Evolutionary conservation across 1,140 invertebrate genomes (phyloP).

Genomic region (Bursaphelenchus mucronatus): DNA sequence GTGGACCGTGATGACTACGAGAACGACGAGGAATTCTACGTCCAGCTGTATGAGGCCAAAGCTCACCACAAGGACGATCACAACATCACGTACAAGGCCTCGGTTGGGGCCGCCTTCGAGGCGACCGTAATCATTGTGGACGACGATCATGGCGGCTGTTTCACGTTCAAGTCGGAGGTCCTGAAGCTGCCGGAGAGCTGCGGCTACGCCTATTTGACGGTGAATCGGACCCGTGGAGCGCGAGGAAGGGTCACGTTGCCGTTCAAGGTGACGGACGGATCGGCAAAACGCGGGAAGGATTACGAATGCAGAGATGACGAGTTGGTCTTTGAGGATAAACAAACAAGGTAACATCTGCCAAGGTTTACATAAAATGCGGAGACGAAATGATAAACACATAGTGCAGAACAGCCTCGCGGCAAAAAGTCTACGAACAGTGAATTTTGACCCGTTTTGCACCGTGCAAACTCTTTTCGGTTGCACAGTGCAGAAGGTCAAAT

Average conservation of each 20-base stretch:
- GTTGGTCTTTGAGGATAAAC: constrained; percentile 91
- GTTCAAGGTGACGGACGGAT: constrained; percentile 84
- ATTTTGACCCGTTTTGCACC: too few species aligned
- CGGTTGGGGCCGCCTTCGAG: constrained; percentile 74
- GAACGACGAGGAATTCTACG: constrained; percentile 57
- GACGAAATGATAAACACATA: constrained; percentile 79
- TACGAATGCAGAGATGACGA: constrained; percentile 75
- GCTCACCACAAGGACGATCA: background rate
- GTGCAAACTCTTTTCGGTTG: too few species aligned
- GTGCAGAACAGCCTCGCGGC: too few species aligned
- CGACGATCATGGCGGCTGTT: constrained; percentile 94
- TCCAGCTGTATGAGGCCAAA: constrained; percentile 13
- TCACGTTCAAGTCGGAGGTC: constrained; percentile 76
- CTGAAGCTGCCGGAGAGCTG: constrained; percentile 71
- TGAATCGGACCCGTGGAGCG: constrained; percentile 62
- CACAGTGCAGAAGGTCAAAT: too few species aligned
- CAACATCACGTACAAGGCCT: constrained; percentile 9
- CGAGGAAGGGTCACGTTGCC: constrained; percentile 75
- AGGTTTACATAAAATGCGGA: too few species aligned
- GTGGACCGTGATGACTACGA: constrained; percentile 59
- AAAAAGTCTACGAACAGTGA: constrained; percentile 94
- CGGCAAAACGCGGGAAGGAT: constrained; percentile 81
- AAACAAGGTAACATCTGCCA: constrained; percentile 77
- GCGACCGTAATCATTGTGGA: constrained; percentile 97
- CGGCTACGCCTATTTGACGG: constrained; percentile 74